Base-by-base conservation (phyloP, 2,888 invertebrate genomes). In the Eupeodes latifasciatus region DNA sequence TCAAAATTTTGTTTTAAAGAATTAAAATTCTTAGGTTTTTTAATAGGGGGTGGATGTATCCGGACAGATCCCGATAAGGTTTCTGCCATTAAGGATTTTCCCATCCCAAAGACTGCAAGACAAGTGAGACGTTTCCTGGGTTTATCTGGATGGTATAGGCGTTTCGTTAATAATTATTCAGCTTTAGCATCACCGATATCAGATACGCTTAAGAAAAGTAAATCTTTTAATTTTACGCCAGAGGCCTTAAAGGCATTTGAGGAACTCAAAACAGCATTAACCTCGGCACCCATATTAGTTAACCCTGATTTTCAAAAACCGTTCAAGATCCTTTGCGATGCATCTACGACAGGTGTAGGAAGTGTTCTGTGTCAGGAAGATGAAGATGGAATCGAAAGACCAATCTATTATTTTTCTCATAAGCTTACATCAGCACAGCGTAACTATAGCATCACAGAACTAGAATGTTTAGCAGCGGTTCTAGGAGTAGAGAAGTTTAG, bases 391-490 rank as follows among this genome's bases (percentile, higher is more conserved):
- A n/a, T 12, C 12, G 85, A 85, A 11, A 44, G 27, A 5, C 71
- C 76, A 10, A 67, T 85, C 9, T 66, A 74, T 10, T 78, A 53
- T 62, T 69, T 78, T 69, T 77, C 64, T 11, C 71, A 83, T n/a
- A 83, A 83, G 67, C 53, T 72, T 10, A 79, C 61, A 14, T 7
- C 51, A n/a, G 78, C 74, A 4, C 83, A 83, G 16, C 49, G 66
- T 2, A 81, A 80, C 69, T 82, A 82, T 55, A 74, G 64, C 16
- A 67, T 86, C 5, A 67, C 86, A 0, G 79, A 86, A 44, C 12
- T 67, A 27, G 82, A 87, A 66, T 87, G 83, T 51, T 27, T 83
- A 62, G 80, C 87, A 14, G 83, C 82, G 5, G 80, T 83, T 34
- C 19, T 71, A 19, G 62, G 78, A 11, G 16, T 88, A 12, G 78